Evolutionary conservation across 2,888 invertebrate genomes (phyloP).

Genomic region (Spicauda simplicius): DNA sequence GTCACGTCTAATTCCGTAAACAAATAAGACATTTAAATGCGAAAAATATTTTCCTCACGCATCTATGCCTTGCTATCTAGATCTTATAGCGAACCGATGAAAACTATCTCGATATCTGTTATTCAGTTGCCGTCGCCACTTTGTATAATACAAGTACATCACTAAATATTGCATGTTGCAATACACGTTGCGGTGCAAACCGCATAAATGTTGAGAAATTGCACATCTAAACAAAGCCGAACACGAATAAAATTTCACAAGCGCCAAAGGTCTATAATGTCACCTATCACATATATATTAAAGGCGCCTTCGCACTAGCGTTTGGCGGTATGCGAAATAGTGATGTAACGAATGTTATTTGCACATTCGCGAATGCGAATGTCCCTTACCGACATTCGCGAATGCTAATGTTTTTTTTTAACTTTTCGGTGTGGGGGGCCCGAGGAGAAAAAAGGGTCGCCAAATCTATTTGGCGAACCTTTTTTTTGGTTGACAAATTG

Average conservation of each 20-base stretch:
- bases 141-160: constrained; percentile 33
- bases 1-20: constrained; percentile 12
- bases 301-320: no score
- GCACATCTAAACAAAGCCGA: constrained; percentile 35
- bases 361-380: no score
- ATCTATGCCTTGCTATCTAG: constrained; percentile 2
- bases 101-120: constrained; percentile 26
- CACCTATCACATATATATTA: constrained; percentile 14
- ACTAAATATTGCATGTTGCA: constrained; percentile 35
- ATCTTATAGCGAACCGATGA: constrained; percentile 23
- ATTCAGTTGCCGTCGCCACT: constrained; percentile 20
- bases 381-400: no score
- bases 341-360: no score
- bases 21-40: constrained; percentile 2
- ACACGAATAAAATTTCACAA: constrained; percentile 35
- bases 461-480: no score
- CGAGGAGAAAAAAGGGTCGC: no score
- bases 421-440: no score
- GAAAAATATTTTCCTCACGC: constrained; percentile 26
- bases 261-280: constrained; percentile 22
- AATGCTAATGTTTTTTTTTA: no score
- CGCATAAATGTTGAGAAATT: constrained; percentile 32
- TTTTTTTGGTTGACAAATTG: no score
- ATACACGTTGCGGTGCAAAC: constrained; percentile 24
- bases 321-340: no score